phyloP scores from a whole-genome alignment of 2,888 invertebrate genomes.

The Agrotis puta region DNA sequence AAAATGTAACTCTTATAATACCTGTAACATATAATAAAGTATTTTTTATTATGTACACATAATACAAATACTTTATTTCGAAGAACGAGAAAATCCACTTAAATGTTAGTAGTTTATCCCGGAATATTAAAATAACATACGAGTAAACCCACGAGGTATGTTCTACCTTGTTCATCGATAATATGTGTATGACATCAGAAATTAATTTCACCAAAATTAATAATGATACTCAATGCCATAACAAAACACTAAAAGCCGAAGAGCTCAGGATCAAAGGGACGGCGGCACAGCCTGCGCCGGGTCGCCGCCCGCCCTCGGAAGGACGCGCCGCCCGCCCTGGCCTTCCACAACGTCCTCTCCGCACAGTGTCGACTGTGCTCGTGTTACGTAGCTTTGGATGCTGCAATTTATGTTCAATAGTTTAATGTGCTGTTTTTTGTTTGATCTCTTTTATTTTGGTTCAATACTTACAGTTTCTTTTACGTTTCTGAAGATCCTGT shows the following conservation, averaged over 20 bases:
- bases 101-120: too few species aligned
- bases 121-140: neutral
- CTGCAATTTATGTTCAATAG: conserved; percentile 18
- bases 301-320: conserved; percentile 69
- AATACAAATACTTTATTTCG: too few species aligned
- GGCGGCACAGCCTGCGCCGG: conserved; percentile 36
- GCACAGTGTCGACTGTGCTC: conserved; percentile 12
- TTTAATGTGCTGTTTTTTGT: neutral
- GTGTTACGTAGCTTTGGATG: conserved; percentile 34
- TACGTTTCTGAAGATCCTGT: too few species aligned
- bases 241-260: conserved; percentile 8
- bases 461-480: too few species aligned
- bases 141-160: neutral
- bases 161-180: neutral
- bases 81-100: too few species aligned
- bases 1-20: too few species aligned
- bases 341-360: conserved; percentile 59
- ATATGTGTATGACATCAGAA: neutral
- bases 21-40: too few species aligned
- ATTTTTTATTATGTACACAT: too few species aligned
- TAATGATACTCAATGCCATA: conserved; percentile 8
- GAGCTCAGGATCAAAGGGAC: conserved; percentile 20
- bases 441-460: neutral
- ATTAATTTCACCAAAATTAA: neutral
- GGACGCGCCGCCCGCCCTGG: conserved; percentile 70